Evolutionary conservation across 2,797 vertebrate genomes (phyloP).

Genomic region (Pachyuromys duprasi): DNA sequence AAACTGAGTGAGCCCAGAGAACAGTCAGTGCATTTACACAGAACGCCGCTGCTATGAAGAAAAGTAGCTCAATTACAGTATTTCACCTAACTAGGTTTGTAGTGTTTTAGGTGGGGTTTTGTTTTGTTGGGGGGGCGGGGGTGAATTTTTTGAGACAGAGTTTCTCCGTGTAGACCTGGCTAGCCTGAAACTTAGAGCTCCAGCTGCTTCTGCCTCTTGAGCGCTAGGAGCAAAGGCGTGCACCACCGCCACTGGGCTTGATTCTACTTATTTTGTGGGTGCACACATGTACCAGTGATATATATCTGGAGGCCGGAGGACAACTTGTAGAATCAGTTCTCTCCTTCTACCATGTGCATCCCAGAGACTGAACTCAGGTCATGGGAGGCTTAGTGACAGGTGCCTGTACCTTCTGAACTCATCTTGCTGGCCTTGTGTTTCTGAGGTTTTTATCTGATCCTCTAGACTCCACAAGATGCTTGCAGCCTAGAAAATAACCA

Average conservation of each 20-base stretch:
- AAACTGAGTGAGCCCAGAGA: constrained; percentile 47
- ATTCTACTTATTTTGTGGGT: not conserved
- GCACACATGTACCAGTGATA: not conserved
- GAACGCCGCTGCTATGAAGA: not conserved
- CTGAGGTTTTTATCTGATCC: constrained; percentile 39
- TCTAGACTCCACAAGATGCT: constrained; percentile 49
- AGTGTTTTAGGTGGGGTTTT: not conserved
- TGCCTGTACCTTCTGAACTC: not conserved
- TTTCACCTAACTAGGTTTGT: not conserved
- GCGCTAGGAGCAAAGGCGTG: too few relatives aligned
- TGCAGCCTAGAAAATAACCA: constrained; percentile 59
- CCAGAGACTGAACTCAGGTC: not conserved
- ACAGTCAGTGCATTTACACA: constrained; percentile 30
- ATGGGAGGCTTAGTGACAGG: not conserved
- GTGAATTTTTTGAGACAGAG: not conserved
- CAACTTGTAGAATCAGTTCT: not conserved
- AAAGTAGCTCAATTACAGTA: constrained; percentile 37
- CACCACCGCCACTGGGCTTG: too few relatives aligned
- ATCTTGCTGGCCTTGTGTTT: not conserved
- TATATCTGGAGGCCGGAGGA: not conserved
- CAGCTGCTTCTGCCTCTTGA: too few relatives aligned
- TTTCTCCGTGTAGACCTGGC: too few relatives aligned
- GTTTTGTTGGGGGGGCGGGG: not conserved
- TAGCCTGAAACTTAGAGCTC: too few relatives aligned
- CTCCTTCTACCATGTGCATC: not conserved